These are phyloP conservation scores for Corynorhinus townsendii DNA, from an alignment of 2,113 vertebrate genomes.

Conservation along the genomic window DNA sequence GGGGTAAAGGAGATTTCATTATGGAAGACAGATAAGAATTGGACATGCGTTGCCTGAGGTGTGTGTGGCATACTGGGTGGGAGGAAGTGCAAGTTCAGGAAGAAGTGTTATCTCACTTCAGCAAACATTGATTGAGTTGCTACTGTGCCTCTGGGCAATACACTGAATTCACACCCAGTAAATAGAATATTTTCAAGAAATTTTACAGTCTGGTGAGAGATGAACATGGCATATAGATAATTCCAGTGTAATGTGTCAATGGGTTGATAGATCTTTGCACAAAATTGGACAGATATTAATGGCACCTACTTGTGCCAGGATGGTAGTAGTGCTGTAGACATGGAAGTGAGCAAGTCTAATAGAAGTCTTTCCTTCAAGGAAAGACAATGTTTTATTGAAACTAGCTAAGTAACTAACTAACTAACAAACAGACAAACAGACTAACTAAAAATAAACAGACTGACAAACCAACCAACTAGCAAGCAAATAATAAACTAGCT, in stretches of 20 bases:
- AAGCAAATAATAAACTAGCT: too few species aligned
- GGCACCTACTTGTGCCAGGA: background rate
- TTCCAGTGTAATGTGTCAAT: rapidly evolving
- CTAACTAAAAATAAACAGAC: too few species aligned
- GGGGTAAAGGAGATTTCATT: background rate
- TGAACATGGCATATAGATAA: background rate
- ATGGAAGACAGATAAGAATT: background rate
- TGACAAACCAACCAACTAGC: background rate
- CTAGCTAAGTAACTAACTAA: background rate
- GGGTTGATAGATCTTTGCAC: background rate
- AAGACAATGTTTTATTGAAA: background rate
- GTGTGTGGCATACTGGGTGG: background rate
- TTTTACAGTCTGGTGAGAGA: background rate
- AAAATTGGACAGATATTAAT: background rate
- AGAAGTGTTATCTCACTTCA: background rate
- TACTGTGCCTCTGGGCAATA: background rate
- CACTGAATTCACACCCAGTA: background rate
- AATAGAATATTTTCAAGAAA: background rate
- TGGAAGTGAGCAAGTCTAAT: background rate
- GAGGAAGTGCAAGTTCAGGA: background rate
- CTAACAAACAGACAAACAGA: too few species aligned
- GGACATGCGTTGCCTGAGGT: background rate
- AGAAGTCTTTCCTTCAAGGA: background rate
- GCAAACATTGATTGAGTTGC: background rate
- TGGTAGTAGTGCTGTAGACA: too few species aligned